Base-by-base conservation (phyloP, 92 coral and sea anemone genomes). In the Siderastrea siderea region DNA sequence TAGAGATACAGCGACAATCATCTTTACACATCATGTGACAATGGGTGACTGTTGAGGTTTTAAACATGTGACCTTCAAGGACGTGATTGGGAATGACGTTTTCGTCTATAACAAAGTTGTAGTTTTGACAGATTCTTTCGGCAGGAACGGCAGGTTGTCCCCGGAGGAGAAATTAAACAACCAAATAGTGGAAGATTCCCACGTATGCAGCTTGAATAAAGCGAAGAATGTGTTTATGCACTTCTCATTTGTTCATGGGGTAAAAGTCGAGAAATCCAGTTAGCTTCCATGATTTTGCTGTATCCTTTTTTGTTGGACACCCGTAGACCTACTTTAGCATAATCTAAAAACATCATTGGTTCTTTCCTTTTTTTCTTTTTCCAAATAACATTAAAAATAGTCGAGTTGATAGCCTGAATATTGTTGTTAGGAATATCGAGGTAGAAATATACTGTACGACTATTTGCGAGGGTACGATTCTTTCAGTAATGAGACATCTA, bases 21-120 rank as follows among this genome's bases (percentile, higher is more conserved):
- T 78, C 70, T 16, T 70, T 59, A 14, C 82, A 78, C 54, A 45
- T 46, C 82, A 78, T 13, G 82, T 78, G 69, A 58, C 54, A 78
- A 15, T 78, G 43, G 16, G 57, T 46, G 47, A 19, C 82, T 78
- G 53, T 78, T 15, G 53, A 59, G 13, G 7, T 78, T 49, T 46
- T 78, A 44, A 78, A 78, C 82, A 78, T 70, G 70, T 78, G 82
- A 46, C 82, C 68, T 60, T 78, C 68, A 54, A 78, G 82, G 55
- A 26, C 69, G 70, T 78, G 82, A 51, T 78, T 12, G 7, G 15
- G 53, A 15, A 49, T 15, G 7, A 78, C 82, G 43, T 78, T 51
- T 44, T 78, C 53, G 82, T 78, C 59, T 11, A 46, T 46, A 49
- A 60, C 19, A 46, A 78, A 78, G 54, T 14, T 78, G 68, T 19